Conservation (phyloP, 2,888 invertebrate genomes). For the Harpagoxenus sublaevis region DNA sequence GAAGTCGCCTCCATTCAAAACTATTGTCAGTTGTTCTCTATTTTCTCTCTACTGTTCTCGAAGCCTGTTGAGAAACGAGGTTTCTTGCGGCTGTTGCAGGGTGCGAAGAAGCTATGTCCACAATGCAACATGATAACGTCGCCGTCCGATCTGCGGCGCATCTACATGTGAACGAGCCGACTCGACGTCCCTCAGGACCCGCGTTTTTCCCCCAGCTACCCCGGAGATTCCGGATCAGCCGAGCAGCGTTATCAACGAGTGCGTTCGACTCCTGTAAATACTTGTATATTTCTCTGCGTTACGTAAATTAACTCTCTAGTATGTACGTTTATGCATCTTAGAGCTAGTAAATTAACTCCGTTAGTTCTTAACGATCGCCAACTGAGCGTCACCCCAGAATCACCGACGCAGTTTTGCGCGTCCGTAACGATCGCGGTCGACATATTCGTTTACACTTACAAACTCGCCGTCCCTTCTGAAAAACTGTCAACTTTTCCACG, state of each 20-base stretch:
- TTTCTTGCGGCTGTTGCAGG: slow-evolving; percentile 85
- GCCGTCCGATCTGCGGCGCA: slow-evolving; percentile 94
- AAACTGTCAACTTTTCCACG: background rate
- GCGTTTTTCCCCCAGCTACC: background rate
- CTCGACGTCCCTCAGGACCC: slow-evolving; percentile 46
- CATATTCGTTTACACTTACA: background rate
- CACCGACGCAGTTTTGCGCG: slow-evolving; percentile 9
- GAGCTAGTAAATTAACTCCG: slow-evolving; percentile 84
- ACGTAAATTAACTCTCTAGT: slow-evolving; percentile 81
- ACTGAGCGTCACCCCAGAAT: slow-evolving; percentile 53
- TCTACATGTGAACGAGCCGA: slow-evolving; percentile 91
- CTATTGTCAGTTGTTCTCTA: background rate
- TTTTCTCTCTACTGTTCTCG: background rate
- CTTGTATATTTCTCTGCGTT: slow-evolving; percentile 83
- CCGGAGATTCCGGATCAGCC: slow-evolving; percentile 24
- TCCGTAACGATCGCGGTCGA: background rate
- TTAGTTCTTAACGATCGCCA: slow-evolving; percentile 51
- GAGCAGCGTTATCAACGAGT: slow-evolving; percentile 28
- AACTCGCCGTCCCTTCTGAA: background rate
- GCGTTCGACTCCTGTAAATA: slow-evolving; percentile 79
- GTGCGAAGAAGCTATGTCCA: slow-evolving; percentile 96
- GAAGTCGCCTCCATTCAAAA: background rate
- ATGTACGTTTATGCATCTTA: slow-evolving; percentile 75
- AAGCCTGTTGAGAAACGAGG: slow-evolving; percentile 22
- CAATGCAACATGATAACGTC: slow-evolving; percentile 98